Evolutionary conservation across 2,888 invertebrate species (phyloP).

Genomic region (Pecten maximus): DNA sequence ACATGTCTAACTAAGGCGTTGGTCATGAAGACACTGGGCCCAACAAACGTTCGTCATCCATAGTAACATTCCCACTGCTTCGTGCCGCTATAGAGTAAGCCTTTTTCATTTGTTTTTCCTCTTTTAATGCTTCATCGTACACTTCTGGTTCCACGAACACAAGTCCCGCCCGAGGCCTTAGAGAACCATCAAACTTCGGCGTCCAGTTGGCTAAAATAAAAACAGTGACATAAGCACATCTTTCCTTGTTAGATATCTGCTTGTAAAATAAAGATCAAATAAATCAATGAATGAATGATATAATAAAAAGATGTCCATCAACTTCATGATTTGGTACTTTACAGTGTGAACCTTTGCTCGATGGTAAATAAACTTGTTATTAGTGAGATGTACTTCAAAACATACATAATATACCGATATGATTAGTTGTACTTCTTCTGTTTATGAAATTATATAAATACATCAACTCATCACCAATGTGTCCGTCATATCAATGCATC

Average conservation of each 20-base stretch:
- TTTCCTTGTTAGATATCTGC: not conserved
- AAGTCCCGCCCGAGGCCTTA: slow-evolving; percentile 67
- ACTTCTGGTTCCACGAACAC: slow-evolving; percentile 69
- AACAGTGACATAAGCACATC: slow-evolving; percentile 36
- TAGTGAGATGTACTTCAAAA: not conserved
- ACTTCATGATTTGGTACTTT: too few species aligned
- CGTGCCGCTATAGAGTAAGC: slow-evolving; percentile 33
- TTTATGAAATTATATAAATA: not conserved
- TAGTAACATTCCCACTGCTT: not conserved
- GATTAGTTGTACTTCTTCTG: not conserved
- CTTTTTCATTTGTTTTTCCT: slow-evolving; percentile 59
- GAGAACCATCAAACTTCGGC: slow-evolving; percentile 69
- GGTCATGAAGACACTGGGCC: not conserved
- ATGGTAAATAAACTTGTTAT: not conserved
- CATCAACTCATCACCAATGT: not conserved
- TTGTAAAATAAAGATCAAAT: not conserved
- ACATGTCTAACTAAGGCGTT: not conserved
- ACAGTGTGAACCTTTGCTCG: too few species aligned
- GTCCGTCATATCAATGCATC: not conserved
- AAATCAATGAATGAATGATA: not conserved
- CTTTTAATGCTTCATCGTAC: slow-evolving; percentile 64
- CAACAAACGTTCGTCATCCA: slow-evolving; percentile 22
- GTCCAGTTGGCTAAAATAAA: slow-evolving; percentile 69
- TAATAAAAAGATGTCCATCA: not conserved
- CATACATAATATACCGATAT: not conserved